These are phyloP conservation scores for Spongilla lacustris DNA, from an alignment of 37 sponge, comb jelly and placozoan species.

Conservation along the genomic window DNA sequence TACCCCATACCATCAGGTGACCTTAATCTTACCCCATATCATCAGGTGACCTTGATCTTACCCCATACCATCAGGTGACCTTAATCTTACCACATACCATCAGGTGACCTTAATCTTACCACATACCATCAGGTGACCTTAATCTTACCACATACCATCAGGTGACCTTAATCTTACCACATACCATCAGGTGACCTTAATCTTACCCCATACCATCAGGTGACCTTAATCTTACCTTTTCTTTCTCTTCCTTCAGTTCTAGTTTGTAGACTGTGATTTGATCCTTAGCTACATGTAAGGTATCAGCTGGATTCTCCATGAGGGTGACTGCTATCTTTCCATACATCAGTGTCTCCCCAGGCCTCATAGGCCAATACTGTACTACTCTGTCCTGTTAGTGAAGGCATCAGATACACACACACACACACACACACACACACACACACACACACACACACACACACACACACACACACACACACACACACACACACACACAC, in stretches of 20 bases:
- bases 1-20: too few relatives aligned
- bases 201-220: too few relatives aligned
- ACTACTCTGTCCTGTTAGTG: slow-evolving; percentile 30
- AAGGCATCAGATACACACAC: slow-evolving; percentile 1
- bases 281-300: neutral
- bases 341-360: neutral
- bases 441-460: slow-evolving; percentile 7
- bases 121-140: too few relatives aligned
- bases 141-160: too few relatives aligned
- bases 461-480: slow-evolving; percentile 10
- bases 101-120: too few relatives aligned
- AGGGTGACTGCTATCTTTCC: slow-evolving; percentile 48
- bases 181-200: too few relatives aligned
- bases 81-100: too few relatives aligned
- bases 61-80: too few relatives aligned
- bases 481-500: slow-evolving; percentile 31
- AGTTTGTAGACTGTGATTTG: slow-evolving; percentile 17
- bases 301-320: slow-evolving; percentile 22
- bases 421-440: slow-evolving; percentile 4
- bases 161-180: too few relatives aligned
- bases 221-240: too few relatives aligned
- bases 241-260: slow-evolving; percentile 46
- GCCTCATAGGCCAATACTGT: slow-evolving; percentile 54
- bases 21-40: too few relatives aligned
- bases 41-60: too few relatives aligned